These are phyloP conservation scores for Perithous albicinctus DNA, from an alignment of 2,888 invertebrate genomes.

Conservation along the genomic window DNA sequence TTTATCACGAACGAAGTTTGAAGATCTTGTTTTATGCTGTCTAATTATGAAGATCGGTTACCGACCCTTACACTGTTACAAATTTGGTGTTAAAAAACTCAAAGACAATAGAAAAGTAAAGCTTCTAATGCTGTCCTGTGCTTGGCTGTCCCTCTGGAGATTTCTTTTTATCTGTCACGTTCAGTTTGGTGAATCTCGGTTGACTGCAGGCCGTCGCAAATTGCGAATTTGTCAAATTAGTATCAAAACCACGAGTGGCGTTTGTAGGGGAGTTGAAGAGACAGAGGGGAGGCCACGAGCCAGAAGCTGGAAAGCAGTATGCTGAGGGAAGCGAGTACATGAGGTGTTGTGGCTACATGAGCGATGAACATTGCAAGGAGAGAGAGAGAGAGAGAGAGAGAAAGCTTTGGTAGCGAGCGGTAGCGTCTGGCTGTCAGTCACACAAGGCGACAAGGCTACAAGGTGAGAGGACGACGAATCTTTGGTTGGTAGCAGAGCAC, in stretches of 20 bases:
- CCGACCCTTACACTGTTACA: no score
- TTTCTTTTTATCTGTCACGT: constrained; percentile 22
- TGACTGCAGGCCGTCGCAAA: constrained; percentile 47
- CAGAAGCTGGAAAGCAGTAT: constrained; percentile 38
- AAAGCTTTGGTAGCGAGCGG: constrained; percentile 28
- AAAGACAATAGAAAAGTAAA: constrained; percentile 2
- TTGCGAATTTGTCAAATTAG: constrained; percentile 67
- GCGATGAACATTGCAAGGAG: neutral
- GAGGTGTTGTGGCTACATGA: constrained; percentile 10
- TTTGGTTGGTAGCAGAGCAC: constrained; percentile 4
- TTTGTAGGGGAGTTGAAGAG: constrained; percentile 45
- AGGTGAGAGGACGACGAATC: constrained; percentile 19
- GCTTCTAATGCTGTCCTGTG: neutral
- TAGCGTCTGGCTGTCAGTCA: constrained; percentile 61
- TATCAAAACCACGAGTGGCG: constrained; percentile 48
- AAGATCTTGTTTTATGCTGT: no score
- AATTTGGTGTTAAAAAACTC: neutral
- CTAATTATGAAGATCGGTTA: no score
- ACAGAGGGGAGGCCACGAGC: constrained; percentile 10
- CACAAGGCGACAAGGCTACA: constrained; percentile 44
- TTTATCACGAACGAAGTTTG: no score
- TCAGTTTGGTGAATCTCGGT: constrained; percentile 18
- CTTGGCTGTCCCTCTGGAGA: neutral
- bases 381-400: constrained; percentile 15
- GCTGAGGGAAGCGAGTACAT: neutral